Evolutionary conservation across 2,888 invertebrate species (phyloP).

Genomic region (Nebria salina): DNA sequence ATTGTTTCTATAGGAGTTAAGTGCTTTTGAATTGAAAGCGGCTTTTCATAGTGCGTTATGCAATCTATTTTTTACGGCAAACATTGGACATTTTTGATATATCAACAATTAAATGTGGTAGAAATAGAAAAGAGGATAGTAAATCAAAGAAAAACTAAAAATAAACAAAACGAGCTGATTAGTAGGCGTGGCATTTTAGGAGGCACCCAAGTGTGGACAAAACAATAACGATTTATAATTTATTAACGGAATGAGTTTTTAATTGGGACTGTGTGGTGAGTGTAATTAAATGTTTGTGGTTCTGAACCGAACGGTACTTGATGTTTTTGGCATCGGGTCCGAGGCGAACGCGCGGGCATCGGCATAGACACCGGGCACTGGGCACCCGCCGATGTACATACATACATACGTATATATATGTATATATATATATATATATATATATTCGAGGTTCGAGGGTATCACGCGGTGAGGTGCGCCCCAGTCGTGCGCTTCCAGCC

Average conservation of each 20-base stretch:
- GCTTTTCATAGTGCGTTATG: too few species aligned
- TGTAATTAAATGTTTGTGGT: constrained; percentile 48
- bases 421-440: background rate
- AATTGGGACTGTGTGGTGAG: constrained; percentile 48
- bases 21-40: too few species aligned
- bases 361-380: background rate
- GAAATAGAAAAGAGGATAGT: background rate
- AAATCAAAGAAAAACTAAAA: constrained; percentile 36
- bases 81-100: background rate
- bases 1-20: too few species aligned
- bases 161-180: constrained; percentile 34
- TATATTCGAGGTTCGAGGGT: constrained; percentile 10
- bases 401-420: too few species aligned
- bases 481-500: constrained; percentile 30
- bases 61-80: background rate
- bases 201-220: constrained; percentile 48
- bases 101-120: background rate
- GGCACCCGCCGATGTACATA: background rate
- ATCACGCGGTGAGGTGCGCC: constrained; percentile 40
- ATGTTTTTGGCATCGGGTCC: constrained; percentile 33
- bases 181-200: constrained; percentile 30
- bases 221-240: constrained; percentile 51
- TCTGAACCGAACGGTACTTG: constrained; percentile 33
- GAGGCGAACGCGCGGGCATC: background rate
- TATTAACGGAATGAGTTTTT: constrained; percentile 53